Conservation (phyloP, 1,140 invertebrate genomes). For the Meteorus sp. region DNA sequence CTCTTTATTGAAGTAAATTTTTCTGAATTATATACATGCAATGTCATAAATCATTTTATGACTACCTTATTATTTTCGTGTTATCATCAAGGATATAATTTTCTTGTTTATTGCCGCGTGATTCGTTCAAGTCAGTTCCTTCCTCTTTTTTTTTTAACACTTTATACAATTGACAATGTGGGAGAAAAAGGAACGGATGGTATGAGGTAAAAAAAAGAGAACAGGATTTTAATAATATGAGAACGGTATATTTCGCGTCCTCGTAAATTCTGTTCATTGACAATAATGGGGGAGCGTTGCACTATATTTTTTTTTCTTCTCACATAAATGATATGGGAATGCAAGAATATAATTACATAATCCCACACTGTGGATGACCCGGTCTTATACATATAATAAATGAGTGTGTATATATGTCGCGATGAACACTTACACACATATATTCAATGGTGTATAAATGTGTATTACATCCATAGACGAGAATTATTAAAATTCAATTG, state of each 20-base stretch:
- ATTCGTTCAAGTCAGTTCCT: no score
- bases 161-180: not conserved
- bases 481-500: no score
- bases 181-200: not conserved
- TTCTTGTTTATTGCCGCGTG: no score
- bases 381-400: not conserved
- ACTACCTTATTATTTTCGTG: no score
- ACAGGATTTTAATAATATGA: not conserved
- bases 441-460: no score
- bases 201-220: no score
- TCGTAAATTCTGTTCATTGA: conserved; percentile 5
- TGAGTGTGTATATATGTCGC: not conserved
- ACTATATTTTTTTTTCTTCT: conserved; percentile 10
- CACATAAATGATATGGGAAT: conserved; percentile 13
- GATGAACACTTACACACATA: not conserved
- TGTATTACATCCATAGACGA: no score
- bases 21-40: no score
- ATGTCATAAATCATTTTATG: no score
- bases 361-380: not conserved
- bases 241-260: conserved; percentile 1
- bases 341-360: conserved; percentile 13
- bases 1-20: no score
- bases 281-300: conserved; percentile 5
- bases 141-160: not conserved
- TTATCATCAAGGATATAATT: no score